phyloP scores from a whole-genome alignment of 2,888 invertebrate genomes.

The Steromphala cineraria region DNA sequence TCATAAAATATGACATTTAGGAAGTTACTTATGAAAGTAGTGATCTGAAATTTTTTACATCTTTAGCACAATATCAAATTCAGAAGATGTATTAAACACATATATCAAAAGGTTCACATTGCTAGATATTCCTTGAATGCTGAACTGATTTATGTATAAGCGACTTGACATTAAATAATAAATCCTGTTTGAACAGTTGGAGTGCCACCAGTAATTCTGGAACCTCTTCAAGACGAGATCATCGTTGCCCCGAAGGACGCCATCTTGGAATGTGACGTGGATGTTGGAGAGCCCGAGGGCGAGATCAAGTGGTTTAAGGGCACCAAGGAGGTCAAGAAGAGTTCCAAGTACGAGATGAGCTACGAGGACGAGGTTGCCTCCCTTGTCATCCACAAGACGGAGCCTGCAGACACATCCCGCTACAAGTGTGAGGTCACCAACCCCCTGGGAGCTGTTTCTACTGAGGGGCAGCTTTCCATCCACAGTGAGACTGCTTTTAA shows the following conservation, averaged over 20 bases:
- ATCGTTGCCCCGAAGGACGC: slow-evolving; percentile 66
- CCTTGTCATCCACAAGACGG: slow-evolving; percentile 81
- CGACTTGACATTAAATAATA: neutral
- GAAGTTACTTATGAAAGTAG: too few relatives aligned
- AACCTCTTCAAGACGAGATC: slow-evolving; percentile 60
- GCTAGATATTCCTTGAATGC: too few relatives aligned
- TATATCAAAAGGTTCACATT: too few relatives aligned
- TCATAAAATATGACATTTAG: too few relatives aligned
- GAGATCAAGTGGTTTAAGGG: slow-evolving; percentile 72
- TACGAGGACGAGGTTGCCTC: slow-evolving; percentile 68
- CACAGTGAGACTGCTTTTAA: slow-evolving; percentile 61
- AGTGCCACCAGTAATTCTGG: slow-evolving; percentile 65
- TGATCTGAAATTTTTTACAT: too few relatives aligned
- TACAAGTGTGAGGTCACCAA: slow-evolving; percentile 72
- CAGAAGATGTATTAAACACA: too few relatives aligned
- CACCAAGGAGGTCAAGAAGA: slow-evolving; percentile 66
- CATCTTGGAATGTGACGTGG: slow-evolving; percentile 67
- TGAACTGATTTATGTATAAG: too few relatives aligned
- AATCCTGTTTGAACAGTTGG: slow-evolving; percentile 58
- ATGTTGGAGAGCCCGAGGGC: slow-evolving; percentile 70
- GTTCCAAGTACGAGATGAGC: slow-evolving; percentile 68
- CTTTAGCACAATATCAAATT: too few relatives aligned
- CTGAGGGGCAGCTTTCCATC: slow-evolving; percentile 67
- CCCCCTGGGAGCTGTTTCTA: slow-evolving; percentile 70
- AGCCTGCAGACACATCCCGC: slow-evolving; percentile 66